Conservation (phyloP, 2,888 invertebrate genomes). For the Baronia brevicornis region DNA sequence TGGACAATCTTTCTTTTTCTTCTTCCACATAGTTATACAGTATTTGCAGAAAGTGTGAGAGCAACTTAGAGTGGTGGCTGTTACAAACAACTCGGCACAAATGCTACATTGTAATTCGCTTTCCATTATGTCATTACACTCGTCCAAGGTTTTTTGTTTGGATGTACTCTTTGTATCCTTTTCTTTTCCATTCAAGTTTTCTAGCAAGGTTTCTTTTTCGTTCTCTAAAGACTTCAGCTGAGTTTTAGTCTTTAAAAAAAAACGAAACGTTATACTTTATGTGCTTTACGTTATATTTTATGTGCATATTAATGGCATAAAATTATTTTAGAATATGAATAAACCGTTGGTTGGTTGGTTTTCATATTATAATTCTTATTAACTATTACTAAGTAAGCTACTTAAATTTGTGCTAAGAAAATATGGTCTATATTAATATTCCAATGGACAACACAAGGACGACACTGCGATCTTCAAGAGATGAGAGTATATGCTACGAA, state of each 20-base stretch:
- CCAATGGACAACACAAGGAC: too few species aligned
- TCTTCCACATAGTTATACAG: slow-evolving; percentile 83
- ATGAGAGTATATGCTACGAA: too few species aligned
- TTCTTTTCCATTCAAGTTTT: slow-evolving; percentile 23
- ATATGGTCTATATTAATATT: too few species aligned
- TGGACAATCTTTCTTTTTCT: slow-evolving; percentile 81
- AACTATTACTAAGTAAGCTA: too few species aligned
- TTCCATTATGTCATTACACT: slow-evolving; percentile 77
- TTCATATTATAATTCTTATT: too few species aligned
- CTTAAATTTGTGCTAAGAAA: too few species aligned
- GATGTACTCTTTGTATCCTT: slow-evolving; percentile 29
- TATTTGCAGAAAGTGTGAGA: slow-evolving; percentile 84
- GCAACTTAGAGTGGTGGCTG: slow-evolving; percentile 81
- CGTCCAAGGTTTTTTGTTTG: slow-evolving; percentile 36
- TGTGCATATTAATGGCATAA: too few species aligned
- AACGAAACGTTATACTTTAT: not conserved
- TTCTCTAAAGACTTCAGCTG: slow-evolving; percentile 43
- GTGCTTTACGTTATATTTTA: not conserved
- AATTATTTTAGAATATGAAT: too few species aligned
- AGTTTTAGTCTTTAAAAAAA: slow-evolving; percentile 37
- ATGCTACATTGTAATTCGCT: slow-evolving; percentile 84
- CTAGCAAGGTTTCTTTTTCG: slow-evolving; percentile 45
- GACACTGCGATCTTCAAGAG: too few species aligned
- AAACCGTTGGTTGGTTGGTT: too few species aligned
- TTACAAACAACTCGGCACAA: slow-evolving; percentile 83